Base-by-base conservation (phyloP, 2,797 vertebrate genomes). In the Protonibea diacanthus region DNA sequence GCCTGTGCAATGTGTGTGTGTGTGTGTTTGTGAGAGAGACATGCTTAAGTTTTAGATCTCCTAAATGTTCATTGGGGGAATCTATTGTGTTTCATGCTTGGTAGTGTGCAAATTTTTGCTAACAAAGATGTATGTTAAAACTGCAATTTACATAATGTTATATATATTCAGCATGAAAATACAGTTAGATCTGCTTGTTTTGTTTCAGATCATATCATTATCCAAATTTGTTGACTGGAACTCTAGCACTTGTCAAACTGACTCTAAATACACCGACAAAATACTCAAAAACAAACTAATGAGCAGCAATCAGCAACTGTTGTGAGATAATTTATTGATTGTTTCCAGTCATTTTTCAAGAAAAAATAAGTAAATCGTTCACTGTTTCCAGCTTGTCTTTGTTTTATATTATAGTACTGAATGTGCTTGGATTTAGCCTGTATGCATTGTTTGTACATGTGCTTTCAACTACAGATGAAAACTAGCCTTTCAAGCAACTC, bases 1-100 rank as follows among this genome's bases (percentile, higher is more conserved):
- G 71, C 23, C 23, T 64, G 47, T 60, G 14, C 17, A 63, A 47
- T 42, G 51, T 69, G 79, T 68, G 74, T 68, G 64, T 47, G 72
- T 0, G 53, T 25, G 52, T 25, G 13, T 10, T 12, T 15, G 40
- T 17, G 13, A 42, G 38, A 10, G 64, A 25, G 20, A 71, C 60
- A 66, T 47, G 27, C 12, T 42, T 13, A 8, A 5, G 23, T 62
- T 56, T 69, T 49, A 51, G 51, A 21, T 62, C 15, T 42, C 40
- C 48, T 14, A 74, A 70, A 58, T 57, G 49, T 61, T 64, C 33
- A 56, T 5, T 49, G n/a, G 17, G 17, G 12, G 12, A 57, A 60
- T 44, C 1, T 40, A 1, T 60, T 68, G 23, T 25, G 20, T 63
- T 60, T 73, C 71, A 13, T 72, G 44, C 20, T 42, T 74, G 25